Evolutionary conservation across 2,888 invertebrate species (phyloP), one percentile per base, ranked within the genome.

Genomic region (Ormia ochracea): DNA sequence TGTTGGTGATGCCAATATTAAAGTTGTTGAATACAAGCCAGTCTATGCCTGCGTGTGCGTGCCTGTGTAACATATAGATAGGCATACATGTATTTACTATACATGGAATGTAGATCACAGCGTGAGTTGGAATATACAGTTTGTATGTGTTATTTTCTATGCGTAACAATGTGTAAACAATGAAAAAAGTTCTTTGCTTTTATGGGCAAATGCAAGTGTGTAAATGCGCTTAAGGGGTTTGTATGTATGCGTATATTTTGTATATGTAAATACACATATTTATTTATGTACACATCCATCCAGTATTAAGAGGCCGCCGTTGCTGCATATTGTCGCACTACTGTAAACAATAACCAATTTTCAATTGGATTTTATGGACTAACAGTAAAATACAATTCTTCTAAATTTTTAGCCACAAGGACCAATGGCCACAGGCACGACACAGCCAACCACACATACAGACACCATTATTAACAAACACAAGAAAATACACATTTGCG

Each of bases 301-400:
- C n/a, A n/a, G n/a, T n/a, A n/a, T 48, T 21, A 45, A 68, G 41
- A 14, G 23, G 41, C 26, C 54, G 26, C 21, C 43, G 41, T 14
- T 43, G 38, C 31, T 65, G 41, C 36, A 66, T 52, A 17, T 28
- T 54, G 38, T 45, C 31, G 38, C 63, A 38, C 26, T 59, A 65
- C 54, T 31, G 65, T 69, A 78, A 81, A 78, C 81, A 81, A 81
- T 74, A 81, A 78, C 74, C 78, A 74, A 82, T 79, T 77, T 81
- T 74, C 76, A 79, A 81, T 77, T 81, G 81, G 78, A 81, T 81
- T 78, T 79, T 66, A 78, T 77, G 69, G 76, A 77, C 77, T 77
- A 63, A 61, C 75, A 58, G 54, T 52, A 61, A 50, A 76, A 70
- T 56, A 70, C 70, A 81, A 77, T 75, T 75, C 59, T 48, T 79